Conservation (phyloP, 1,140 invertebrate species). For the Plectus sambesii region DNA sequence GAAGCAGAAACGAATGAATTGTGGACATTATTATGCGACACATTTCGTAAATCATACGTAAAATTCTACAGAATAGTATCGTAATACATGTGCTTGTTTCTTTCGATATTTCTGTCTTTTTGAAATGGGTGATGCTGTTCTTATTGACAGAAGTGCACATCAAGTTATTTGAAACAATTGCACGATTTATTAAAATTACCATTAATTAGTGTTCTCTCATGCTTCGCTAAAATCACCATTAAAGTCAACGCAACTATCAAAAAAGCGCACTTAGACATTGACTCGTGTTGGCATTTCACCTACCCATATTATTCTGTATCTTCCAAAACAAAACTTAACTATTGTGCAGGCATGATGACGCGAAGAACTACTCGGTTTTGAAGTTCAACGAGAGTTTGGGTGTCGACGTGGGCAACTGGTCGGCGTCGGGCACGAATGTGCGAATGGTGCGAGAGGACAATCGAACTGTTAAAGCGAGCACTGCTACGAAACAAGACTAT, state of each 20-base stretch:
- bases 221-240: conserved; percentile 3
- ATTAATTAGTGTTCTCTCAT: no score
- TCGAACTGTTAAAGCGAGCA: conserved; percentile 18
- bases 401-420: conserved; percentile 28
- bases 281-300: conserved; percentile 4
- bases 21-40: conserved; percentile 10
- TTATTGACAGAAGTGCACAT: no score
- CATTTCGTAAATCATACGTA: conserved; percentile 1
- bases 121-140: no score
- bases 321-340: no score
- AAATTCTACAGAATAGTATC: conserved; percentile 7
- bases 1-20: no score
- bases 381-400: conserved; percentile 42
- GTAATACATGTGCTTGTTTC: conserved; percentile 9
- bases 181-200: no score
- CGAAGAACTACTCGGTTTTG: conserved; percentile 31
- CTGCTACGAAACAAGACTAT: conserved; percentile 30
- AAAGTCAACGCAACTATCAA: no score
- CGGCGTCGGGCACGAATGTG: conserved; percentile 15
- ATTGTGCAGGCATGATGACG: conserved; percentile 15
- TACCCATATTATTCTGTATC: conserved; percentile 17
- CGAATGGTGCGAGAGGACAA: conserved; percentile 38
- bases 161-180: no score
- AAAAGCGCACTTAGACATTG: no score
- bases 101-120: conserved; percentile 12